Percentiles rank a stretch among this genome's conserved stretches.
Conservation (phyloP, 2,888 invertebrate species). For the Hipparchia semele region DNA sequence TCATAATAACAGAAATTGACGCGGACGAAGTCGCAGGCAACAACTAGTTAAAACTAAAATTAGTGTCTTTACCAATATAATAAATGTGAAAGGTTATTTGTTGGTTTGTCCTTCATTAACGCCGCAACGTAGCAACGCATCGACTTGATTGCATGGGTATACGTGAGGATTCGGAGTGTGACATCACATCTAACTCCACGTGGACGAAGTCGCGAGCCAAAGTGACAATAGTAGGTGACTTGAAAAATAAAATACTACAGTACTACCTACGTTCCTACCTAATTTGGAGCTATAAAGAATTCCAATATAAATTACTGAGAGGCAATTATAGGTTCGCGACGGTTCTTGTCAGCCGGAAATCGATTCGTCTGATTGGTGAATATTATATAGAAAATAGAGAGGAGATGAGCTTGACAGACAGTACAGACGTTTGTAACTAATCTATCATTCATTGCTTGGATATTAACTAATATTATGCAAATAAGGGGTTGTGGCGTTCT, state of each 20-base stretch:
- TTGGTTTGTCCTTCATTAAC: too few species aligned
- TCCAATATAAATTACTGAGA: conserved; percentile 11
- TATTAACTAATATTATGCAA: not conserved
- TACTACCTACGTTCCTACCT: not conserved
- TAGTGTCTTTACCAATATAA: too few species aligned
- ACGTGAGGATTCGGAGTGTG: too few species aligned
- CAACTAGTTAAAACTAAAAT: too few species aligned
- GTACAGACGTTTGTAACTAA: not conserved
- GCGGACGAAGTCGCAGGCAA: too few species aligned
- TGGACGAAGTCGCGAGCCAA: too few species aligned
- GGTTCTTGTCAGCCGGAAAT: conserved; percentile 41
- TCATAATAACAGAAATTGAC: too few species aligned
- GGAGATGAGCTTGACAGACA: conserved; percentile 28
- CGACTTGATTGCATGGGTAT: too few species aligned
- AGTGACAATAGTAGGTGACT: not conserved
- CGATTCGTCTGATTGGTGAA: conserved; percentile 43
- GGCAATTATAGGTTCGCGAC: conserved; percentile 3
- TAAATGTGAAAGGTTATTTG: too few species aligned
- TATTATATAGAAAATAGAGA: conserved; percentile 44
- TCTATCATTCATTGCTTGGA: conserved; percentile 10
- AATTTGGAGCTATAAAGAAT: not conserved
- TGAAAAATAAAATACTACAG: not conserved
- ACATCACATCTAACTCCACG: too few species aligned
- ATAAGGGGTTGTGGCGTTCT: too few species aligned
- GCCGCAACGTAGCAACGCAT: too few species aligned